Percentiles rank a stretch among this genome's conserved stretches.
Conservation (phyloP, 2,113 vertebrate genomes). For the Aix galericulata region DNA sequence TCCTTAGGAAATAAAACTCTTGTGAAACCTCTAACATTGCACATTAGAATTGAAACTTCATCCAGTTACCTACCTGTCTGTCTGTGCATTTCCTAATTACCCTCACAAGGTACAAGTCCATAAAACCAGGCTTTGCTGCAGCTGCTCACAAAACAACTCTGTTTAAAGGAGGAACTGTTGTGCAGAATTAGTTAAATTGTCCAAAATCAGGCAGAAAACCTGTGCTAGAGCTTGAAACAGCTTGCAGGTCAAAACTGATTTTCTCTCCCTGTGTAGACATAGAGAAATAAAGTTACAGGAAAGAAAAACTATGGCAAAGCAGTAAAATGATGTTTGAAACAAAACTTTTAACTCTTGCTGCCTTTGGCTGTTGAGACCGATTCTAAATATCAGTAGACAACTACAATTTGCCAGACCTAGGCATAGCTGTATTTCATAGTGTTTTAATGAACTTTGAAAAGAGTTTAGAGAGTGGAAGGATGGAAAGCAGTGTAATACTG, state of each 20-base stretch:
- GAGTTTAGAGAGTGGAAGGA: background rate
- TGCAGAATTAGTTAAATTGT: background rate
- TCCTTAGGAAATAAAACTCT: background rate
- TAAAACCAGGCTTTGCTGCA: background rate
- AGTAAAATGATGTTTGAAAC: background rate
- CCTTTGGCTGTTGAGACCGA: background rate
- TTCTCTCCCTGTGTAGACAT: background rate
- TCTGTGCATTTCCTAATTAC: background rate
- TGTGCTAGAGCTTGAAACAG: background rate
- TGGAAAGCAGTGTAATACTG: background rate
- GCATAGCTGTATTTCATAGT: background rate
- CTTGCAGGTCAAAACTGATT: constrained; percentile 14
- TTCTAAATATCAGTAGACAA: background rate
- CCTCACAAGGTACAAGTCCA: background rate
- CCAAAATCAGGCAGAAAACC: background rate
- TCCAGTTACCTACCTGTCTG: background rate
- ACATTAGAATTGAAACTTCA: background rate
- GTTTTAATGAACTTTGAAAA: background rate
- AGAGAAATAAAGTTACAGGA: background rate
- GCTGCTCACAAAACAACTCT: background rate
- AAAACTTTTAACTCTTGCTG: background rate
- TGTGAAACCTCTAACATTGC: background rate
- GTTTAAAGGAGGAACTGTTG: background rate
- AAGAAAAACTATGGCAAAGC: background rate
- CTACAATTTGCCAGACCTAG: background rate